Evolutionary conservation across 2,113 vertebrate genomes (phyloP), one percentile per base, ranked within the genome.

Genomic region (Strix uralensis): DNA sequence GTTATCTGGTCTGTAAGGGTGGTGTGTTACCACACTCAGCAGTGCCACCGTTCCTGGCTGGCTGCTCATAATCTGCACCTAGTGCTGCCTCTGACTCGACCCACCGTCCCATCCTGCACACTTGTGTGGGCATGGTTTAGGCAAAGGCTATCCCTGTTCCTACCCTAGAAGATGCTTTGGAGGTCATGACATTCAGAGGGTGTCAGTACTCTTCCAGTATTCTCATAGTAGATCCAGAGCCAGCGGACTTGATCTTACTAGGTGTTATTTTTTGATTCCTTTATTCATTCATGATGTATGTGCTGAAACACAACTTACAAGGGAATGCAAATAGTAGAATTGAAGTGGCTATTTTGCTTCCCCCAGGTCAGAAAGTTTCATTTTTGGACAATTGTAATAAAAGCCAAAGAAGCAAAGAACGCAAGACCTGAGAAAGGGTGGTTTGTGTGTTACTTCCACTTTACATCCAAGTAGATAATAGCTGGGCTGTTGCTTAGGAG

Each of bases 1-100:
- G 8, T 42, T 23, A 10, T 11, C 66, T 8, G 6, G 11, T 36
- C 71, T 16, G 1, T 15, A 6, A 5, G 0, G 11, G 23, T 2
- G 51, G 13, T 18, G 2, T 0, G 19, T 36, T 18, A 8, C 49
- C 42, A 3, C 0, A 9, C 40, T 16, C 26, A 3, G 18, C 18
- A 2, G 22, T 36, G 44, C 58, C 9, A 18, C 44, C 16, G 7
- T 47, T 21, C 46, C 46, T 47, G 46, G 9, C 46, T 23, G 13
- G 25, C 23, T 23, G 16, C 13, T 15, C 11, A 2, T n/a, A 8
- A 25, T 52, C 18, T 15, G n/a, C 17, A 22, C 59, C 36, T 38
- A 4, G 32, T 36, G 54, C 38, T 69, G 34, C 38, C n/a, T 16
- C 52, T 15, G 49, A 23, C 42, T 42, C 7, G 5, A 46, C 18